Base-by-base conservation (phyloP, 2,113 vertebrate species). In the Catharus fuscescens region DNA sequence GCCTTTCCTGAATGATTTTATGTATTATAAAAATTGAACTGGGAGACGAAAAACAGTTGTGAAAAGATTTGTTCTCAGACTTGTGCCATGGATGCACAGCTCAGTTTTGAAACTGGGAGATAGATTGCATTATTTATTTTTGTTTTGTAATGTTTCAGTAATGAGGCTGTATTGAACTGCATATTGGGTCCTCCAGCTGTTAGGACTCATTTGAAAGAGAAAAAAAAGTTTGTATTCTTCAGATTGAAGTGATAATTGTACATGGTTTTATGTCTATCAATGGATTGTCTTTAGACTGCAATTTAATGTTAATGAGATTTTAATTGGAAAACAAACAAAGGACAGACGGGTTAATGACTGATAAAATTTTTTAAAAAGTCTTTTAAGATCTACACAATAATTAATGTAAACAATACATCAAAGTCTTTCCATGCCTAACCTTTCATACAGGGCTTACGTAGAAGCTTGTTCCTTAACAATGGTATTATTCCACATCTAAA, bases 401-500 rank as follows among this genome's bases (percentile, higher is more conserved):
- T 81, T 71, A 64, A 67, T 44, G 50, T 96, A 96, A 92, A 92
- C 86, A 93, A 72, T 62, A 76, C 94, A 95, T 97, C 96, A 95
- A 96, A 97, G 96, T 86, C 44, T 45, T 93, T 83, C 78, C 34
- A 38, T 59, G 60, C 77, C 88, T 84, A 77, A 52, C 54, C 84
- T 88, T 97, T 97, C 95, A 80, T 94, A 86, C 31, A 45, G 36
- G 12, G 69, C 76, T 92, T 93, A 73, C 81, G 8, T 88, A 85
- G 92, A 78, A 93, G 77, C 84, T 84, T 80, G 72, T 93, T 97
- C 77, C 59, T 80, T 73, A 72, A 88, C 36, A 96, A 97, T 97
- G 90, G 71, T 96, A 57, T 96, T 97, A 97, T 95, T 95, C 72
- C 47, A 78, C 72, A 80, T 96, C 44, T 97, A 97, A 98, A 97